Evolutionary conservation across 2,113 vertebrate species (phyloP), one percentile per base, ranked within the genome.

Genomic region (Pitta sordida): DNA sequence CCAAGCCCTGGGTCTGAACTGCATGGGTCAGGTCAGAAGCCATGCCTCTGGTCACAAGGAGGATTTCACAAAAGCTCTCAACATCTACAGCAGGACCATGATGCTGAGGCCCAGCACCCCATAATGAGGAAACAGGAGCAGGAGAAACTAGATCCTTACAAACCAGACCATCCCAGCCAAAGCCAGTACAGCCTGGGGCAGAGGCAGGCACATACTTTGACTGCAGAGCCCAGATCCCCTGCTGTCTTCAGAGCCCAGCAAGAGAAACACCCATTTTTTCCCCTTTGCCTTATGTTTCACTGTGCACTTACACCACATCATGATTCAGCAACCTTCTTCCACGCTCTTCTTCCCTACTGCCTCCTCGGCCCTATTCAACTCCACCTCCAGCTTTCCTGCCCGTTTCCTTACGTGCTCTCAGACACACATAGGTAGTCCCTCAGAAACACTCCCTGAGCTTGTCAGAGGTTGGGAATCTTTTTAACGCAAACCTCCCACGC

Each of bases 401-500:
- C 4, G 1, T 76, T 65, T 83, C 59, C 14, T 2, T 65, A 30
- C 0, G 1, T 52, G 44, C 60, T 39, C 27, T 88, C 76, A 78
- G 64, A 70, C 0, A 0, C 5, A 24, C 41, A 71, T 27, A 63
- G 0, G 0, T 11, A 37, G 26, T 46, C 46, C 63, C 60, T 48
- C 37, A 82, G 48, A 71, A 88, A 82, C 62, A 37, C 74, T 44
- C 68, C 78, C 56, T 32, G 41, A 34, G 80, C 77, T 36, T 1
- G 0, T 52, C 73, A 75, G 41, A 92, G 44, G 69, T 65, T 92
- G 85, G 71, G 79, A 94, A 86, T 77, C n/a, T 29, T 65, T 51
- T 58, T 26, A 80, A 48, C 1, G 1, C 84, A 86, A 63, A 34
- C 87, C 85, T 94, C 91, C 87, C 91, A 94, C 18, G 0, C 56